These are phyloP conservation scores for Montipora efflorescens DNA, from an alignment of 64 coral and sea anemone genomes.

Conservation along the genomic window DNA sequence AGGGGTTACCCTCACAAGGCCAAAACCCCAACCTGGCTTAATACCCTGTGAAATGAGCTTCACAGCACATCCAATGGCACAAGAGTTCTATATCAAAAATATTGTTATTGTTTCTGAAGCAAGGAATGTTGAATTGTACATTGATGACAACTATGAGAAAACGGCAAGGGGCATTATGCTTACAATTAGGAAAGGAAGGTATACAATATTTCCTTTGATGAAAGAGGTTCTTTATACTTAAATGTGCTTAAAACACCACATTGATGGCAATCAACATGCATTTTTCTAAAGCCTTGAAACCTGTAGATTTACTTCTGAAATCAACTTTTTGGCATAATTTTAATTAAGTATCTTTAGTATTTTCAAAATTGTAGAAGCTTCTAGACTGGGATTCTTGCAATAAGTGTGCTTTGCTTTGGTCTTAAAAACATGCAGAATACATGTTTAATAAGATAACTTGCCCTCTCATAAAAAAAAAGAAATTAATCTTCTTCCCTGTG, in stretches of 20 bases:
- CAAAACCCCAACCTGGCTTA: slow-evolving; percentile 71
- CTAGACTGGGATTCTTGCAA: no score
- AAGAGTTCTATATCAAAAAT: slow-evolving; percentile 95
- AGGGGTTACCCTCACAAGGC: slow-evolving; percentile 79
- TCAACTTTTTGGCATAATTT: no score
- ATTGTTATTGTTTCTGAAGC: slow-evolving; percentile 98
- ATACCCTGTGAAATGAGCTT: slow-evolving; percentile 96
- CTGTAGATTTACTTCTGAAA: background rate
- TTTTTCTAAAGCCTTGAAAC: background rate
- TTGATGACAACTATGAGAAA: slow-evolving; percentile 91
- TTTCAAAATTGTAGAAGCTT: no score
- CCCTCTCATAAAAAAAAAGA: no score
- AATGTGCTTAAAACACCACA: no score
- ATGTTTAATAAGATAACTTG: no score
- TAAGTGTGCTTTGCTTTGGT: no score
- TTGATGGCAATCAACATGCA: no score
- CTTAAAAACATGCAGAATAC: no score
- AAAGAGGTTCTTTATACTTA: background rate
- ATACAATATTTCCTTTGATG: background rate
- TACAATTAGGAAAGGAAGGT: slow-evolving; percentile 94
- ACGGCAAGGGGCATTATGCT: slow-evolving; percentile 97
- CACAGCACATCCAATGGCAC: slow-evolving; percentile 92
- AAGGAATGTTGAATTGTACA: slow-evolving; percentile 96
- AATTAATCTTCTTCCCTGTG: no score
- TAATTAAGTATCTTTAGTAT: no score